These are phyloP conservation scores for Eupithecia subfuscata DNA, from an alignment of 2,888 invertebrate species.

Conservation along the genomic window DNA sequence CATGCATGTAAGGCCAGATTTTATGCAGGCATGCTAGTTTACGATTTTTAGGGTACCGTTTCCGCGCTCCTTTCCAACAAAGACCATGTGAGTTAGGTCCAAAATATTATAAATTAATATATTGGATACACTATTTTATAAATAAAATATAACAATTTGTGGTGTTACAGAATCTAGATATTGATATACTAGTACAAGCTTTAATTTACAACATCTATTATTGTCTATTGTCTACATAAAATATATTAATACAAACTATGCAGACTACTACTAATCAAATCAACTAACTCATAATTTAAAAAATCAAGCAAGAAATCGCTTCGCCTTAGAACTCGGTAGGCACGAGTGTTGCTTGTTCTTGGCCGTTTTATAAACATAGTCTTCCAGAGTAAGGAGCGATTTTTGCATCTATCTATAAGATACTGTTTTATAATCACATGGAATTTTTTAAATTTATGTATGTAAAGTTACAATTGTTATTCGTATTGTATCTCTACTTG, in stretches of 20 bases:
- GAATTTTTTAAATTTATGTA: too few relatives aligned
- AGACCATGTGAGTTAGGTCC: neutral
- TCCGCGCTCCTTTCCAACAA: neutral
- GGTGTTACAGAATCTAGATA: neutral
- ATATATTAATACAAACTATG: neutral
- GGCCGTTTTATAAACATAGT: neutral
- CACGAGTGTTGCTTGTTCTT: neutral
- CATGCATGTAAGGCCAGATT: conserved; percentile 8
- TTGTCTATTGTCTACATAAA: neutral
- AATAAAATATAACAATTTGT: neutral
- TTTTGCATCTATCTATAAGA: neutral
- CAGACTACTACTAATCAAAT: neutral
- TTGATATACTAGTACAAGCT: too few relatives aligned
- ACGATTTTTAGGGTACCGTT: conserved; percentile 8
- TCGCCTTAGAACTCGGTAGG: neutral
- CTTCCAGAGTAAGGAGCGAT: neutral
- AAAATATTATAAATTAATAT: neutral
- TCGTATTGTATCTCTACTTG: too few relatives aligned
- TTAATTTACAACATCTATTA: neutral
- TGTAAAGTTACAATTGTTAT: too few relatives aligned
- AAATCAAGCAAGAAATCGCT: neutral
- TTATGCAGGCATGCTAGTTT: conserved; percentile 3
- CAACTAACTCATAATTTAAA: too few relatives aligned
- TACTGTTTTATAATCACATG: neutral
- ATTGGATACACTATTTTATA: neutral